These are phyloP conservation scores for Acyrthosiphon pisum DNA, from an alignment of 1,140 invertebrate species.

Conservation along the genomic window DNA sequence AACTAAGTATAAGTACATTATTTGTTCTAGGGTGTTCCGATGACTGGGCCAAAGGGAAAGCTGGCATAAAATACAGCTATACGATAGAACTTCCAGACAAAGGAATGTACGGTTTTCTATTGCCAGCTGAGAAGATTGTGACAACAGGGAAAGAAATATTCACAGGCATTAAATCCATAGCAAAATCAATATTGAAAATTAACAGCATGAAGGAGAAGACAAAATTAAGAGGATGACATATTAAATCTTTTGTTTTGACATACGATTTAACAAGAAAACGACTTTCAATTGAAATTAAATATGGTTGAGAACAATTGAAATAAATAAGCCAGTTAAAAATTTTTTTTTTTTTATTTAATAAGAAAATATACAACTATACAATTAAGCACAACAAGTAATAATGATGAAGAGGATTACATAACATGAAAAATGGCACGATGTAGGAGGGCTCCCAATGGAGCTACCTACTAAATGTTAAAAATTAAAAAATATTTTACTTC, in stretches of 20 bases:
- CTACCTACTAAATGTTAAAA: no score
- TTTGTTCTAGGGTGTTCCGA: constrained; percentile 78
- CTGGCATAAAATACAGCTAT: constrained; percentile 86
- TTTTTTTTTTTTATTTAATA: no score
- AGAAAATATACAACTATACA: no score
- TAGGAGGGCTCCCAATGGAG: no score
- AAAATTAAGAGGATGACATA: background rate
- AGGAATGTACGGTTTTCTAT: constrained; percentile 84
- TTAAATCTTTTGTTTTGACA: background rate
- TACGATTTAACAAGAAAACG: background rate
- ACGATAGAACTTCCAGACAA: constrained; percentile 88
- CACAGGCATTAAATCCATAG: constrained; percentile 79
- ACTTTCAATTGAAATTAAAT: background rate
- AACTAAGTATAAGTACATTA: background rate
- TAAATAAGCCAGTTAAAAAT: background rate
- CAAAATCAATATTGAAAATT: constrained; percentile 61
- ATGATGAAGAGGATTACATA: no score
- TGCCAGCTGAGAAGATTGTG: constrained; percentile 82
- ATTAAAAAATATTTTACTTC: background rate
- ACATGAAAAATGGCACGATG: no score
- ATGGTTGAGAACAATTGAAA: background rate
- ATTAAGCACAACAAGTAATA: no score
- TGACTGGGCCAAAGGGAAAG: constrained; percentile 87
- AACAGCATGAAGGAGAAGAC: background rate
- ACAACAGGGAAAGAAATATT: constrained; percentile 84